Percentiles rank a stretch among this genome's conserved stretches.
Evolutionary conservation across 1,140 invertebrate genomes (phyloP).

Genomic region (Cydia strobilella): DNA sequence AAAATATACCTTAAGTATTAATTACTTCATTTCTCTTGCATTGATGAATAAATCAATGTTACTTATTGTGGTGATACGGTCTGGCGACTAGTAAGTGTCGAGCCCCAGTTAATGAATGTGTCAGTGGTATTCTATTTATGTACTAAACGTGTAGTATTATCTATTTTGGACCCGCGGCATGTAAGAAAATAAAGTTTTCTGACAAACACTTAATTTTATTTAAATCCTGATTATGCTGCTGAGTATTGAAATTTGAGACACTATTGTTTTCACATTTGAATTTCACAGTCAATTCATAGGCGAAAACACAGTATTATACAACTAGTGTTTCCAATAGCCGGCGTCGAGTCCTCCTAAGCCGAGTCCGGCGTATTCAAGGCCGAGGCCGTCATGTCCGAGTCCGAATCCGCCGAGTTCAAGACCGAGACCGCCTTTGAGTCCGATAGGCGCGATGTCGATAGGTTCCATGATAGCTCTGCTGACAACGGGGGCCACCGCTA

Average conservation of each 20-base stretch:
- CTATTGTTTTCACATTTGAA: constrained; percentile 36
- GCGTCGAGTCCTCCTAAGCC: constrained; percentile 23
- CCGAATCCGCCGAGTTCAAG: not conserved
- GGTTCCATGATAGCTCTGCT: constrained; percentile 39
- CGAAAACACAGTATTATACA: constrained; percentile 33
- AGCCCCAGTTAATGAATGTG: constrained; percentile 49
- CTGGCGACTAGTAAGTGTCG: constrained; percentile 34
- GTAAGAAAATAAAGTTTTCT: constrained; percentile 32
- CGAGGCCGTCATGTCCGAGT: constrained; percentile 22
- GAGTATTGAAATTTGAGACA: constrained; percentile 16
- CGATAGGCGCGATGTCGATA: constrained; percentile 35
- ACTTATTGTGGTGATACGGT: constrained; percentile 40
- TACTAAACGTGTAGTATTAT: constrained; percentile 64
- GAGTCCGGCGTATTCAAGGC: constrained; percentile 33
- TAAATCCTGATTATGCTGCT: constrained; percentile 24
- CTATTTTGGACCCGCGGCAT: constrained; percentile 28
- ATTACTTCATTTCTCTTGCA: not conserved
- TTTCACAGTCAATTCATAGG: constrained; percentile 19
- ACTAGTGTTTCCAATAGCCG: constrained; percentile 23
- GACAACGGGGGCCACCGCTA: constrained; percentile 34
- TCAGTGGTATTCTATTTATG: constrained; percentile 62
- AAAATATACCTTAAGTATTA: not conserved
- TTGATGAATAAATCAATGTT: constrained; percentile 28
- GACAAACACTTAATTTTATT: constrained; percentile 24
- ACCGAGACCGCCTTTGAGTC: not conserved